Evolutionary conservation across 2,113 vertebrate species (phyloP).

Genomic region (Heliornis fulica): DNA sequence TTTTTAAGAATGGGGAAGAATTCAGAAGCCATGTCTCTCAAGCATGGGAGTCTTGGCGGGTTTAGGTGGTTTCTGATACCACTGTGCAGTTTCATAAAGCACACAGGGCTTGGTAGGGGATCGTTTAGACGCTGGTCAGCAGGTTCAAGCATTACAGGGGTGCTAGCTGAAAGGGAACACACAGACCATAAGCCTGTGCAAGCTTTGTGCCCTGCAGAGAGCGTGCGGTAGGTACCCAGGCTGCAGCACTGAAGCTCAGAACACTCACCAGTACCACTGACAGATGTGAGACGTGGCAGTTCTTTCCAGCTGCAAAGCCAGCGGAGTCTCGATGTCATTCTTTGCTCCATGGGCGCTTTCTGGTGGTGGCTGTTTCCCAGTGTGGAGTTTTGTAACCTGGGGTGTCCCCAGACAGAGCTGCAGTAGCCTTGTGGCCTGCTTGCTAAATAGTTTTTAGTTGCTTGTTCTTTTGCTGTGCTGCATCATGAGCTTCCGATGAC

Average conservation of each 20-base stretch:
- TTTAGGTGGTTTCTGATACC: background rate
- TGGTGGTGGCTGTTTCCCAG: background rate
- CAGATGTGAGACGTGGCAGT: rapidly evolving
- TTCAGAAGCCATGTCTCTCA: background rate
- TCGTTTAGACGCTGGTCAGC: background rate
- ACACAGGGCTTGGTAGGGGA: background rate
- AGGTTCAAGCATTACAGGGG: background rate
- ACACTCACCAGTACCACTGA: background rate
- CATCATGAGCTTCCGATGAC: background rate
- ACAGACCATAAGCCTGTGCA: rapidly evolving
- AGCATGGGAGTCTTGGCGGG: too few species aligned
- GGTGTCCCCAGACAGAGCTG: background rate
- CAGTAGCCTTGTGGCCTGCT: background rate
- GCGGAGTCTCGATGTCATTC: background rate
- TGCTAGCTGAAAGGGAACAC: background rate
- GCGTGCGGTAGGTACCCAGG: too few species aligned
- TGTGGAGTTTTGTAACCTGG: background rate
- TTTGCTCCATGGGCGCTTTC: background rate
- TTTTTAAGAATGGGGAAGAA: background rate
- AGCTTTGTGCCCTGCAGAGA: background rate
- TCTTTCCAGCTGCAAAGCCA: background rate
- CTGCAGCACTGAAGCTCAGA: background rate
- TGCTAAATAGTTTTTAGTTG: background rate
- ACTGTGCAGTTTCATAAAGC: background rate
- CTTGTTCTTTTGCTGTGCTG: background rate